Evolutionary conservation across 1,140 invertebrate species (phyloP).

Genomic region (Pseudomyrmex gracilis): DNA sequence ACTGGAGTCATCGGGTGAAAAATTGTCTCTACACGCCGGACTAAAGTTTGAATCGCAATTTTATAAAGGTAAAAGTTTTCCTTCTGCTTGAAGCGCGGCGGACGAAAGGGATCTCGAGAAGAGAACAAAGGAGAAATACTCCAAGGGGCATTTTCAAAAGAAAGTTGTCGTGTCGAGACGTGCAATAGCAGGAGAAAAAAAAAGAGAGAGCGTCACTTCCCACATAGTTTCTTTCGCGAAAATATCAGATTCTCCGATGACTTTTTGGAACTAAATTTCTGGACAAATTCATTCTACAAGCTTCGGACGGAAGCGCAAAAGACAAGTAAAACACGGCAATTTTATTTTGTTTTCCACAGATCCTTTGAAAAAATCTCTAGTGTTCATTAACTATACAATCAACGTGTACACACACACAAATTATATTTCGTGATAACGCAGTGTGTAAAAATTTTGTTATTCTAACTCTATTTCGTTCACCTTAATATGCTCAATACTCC

Average conservation of each 20-base stretch:
- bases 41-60: slow-evolving; percentile 50
- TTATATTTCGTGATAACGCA: neutral
- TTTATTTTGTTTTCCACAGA: neutral
- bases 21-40: neutral
- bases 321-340: neutral
- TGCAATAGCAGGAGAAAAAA: slow-evolving; percentile 1
- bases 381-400: too few species aligned
- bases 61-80: slow-evolving; percentile 48
- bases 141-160: slow-evolving; percentile 57
- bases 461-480: neutral
- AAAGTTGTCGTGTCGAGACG: slow-evolving; percentile 35
- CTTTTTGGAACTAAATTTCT: neutral
- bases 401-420: too few species aligned
- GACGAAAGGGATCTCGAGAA: neutral
- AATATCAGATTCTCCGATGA: slow-evolving; percentile 19
- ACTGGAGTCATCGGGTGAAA: neutral
- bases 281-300: neutral
- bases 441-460: neutral
- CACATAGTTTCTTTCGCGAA: neutral
- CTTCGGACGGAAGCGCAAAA: neutral
- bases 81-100: neutral
- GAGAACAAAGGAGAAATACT: slow-evolving; percentile 34
- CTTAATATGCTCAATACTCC: neutral
- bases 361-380: neutral
- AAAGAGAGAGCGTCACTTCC: slow-evolving; percentile 10